phyloP scores from a whole-genome alignment of 2,797 vertebrate genomes.

The Sebastes hubbsi region DNA sequence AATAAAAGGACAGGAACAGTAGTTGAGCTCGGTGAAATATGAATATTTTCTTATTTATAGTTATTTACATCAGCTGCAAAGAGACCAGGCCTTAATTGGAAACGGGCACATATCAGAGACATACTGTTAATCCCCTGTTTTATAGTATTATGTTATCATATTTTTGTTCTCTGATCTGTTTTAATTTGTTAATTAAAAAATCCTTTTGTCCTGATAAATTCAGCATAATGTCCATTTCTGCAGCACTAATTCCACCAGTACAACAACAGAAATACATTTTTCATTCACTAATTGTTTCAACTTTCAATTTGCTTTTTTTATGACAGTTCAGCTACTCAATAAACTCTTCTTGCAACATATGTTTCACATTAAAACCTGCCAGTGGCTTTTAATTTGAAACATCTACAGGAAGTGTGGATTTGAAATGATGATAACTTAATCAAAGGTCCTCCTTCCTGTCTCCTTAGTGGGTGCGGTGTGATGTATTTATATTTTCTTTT shows the following conservation, averaged over 20 bases:
- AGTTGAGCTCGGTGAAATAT: neutral
- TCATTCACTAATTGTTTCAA: neutral
- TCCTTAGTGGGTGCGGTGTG: neutral
- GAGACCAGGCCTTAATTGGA: neutral
- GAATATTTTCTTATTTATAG: neutral
- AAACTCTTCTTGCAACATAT: neutral
- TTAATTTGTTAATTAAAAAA: neutral
- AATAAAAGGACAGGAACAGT: neutral
- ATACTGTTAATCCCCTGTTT: neutral
- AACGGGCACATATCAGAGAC: neutral
- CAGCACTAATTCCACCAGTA: neutral
- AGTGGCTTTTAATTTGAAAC: neutral
- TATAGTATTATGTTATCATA: neutral
- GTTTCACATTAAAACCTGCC: neutral
- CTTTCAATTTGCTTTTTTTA: neutral
- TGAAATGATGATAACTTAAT: neutral
- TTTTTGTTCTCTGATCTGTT: neutral
- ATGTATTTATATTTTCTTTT: neutral
- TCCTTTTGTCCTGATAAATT: neutral
- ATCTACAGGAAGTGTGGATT: neutral
- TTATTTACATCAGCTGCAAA: neutral
- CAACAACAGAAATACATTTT: neutral
- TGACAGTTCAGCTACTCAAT: neutral
- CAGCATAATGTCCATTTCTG: neutral
- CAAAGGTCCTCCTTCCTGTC: neutral